These are phyloP conservation scores for Whitmania pigra DNA, from an alignment of 1,140 invertebrate species.

Conservation along the genomic window DNA sequence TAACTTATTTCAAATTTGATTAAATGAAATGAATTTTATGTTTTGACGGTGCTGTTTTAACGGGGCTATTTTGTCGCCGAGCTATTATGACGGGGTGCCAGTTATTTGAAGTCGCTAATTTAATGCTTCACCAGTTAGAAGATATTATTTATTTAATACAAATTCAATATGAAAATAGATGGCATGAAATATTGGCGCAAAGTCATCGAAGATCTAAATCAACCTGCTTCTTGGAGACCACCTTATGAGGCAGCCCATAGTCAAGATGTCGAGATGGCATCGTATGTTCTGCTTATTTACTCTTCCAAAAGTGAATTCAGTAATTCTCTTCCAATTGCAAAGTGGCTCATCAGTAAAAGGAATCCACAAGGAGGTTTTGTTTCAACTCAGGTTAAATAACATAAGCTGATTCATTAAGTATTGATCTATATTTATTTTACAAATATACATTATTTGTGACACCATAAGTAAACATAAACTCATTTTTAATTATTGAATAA, in stretches of 20 bases:
- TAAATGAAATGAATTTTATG: no score
- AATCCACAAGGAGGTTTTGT: constrained; percentile 65
- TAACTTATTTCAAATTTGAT: no score
- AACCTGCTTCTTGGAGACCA: constrained; percentile 30
- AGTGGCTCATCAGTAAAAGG: constrained; percentile 63
- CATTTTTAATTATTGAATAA: background rate
- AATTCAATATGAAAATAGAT: background rate
- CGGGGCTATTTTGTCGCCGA: no score
- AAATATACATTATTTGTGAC: no score
- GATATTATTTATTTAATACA: background rate
- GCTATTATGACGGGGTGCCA: no score
- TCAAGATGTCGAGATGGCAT: constrained; percentile 17
- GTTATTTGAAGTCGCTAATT: no score
- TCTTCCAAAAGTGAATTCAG: background rate
- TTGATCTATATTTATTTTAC: background rate
- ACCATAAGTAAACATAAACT: no score
- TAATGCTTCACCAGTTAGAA: background rate
- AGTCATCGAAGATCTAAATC: background rate
- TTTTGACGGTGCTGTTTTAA: no score
- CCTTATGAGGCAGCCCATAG: background rate
- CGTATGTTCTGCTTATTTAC: constrained; percentile 20
- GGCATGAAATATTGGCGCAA: constrained; percentile 15
- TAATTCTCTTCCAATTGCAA: constrained; percentile 57
- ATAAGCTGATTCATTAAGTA: background rate
- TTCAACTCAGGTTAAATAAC: constrained; percentile 49